These are phyloP conservation scores for Drepana falcataria DNA, from an alignment of 2,888 invertebrate genomes.

Conservation along the genomic window DNA sequence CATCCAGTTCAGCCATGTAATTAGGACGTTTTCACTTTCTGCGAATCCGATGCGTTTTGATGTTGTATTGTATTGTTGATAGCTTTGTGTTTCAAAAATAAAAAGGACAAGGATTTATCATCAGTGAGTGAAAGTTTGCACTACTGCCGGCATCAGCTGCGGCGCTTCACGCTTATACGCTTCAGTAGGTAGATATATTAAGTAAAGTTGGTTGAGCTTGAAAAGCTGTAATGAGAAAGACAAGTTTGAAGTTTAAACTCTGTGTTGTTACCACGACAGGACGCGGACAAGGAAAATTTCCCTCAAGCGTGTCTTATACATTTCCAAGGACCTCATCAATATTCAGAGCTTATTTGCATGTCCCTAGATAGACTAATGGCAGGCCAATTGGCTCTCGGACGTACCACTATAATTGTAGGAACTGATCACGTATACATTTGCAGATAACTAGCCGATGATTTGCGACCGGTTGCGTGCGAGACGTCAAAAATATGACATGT, in stretches of 20 bases:
- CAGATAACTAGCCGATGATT: not conserved
- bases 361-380: conserved; percentile 35
- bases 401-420: conserved; percentile 44
- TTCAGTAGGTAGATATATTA: too few relatives aligned
- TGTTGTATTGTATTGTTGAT: not conserved
- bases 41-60: conserved; percentile 1
- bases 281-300: conserved; percentile 31
- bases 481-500: not conserved
- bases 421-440: conserved; percentile 1
- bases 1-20: conserved; percentile 26
- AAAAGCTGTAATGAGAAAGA: too few relatives aligned
- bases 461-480: not conserved
- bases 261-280: not conserved
- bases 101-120: too few relatives aligned
- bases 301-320: conserved; percentile 21
- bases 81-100: too few relatives aligned
- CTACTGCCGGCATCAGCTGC: too few relatives aligned
- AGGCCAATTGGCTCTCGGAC: conserved; percentile 32
- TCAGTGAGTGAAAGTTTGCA: too few relatives aligned
- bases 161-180: too few relatives aligned
- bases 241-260: too few relatives aligned
- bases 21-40: conserved; percentile 31
- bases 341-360: conserved; percentile 51
- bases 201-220: too few relatives aligned
- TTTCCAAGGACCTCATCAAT: conserved; percentile 46